A percentile compares a stretch with the other conserved stretches of the same genome.
phyloP scores from a whole-genome alignment of 2,888 invertebrate species.

The Biston betularia region DNA sequence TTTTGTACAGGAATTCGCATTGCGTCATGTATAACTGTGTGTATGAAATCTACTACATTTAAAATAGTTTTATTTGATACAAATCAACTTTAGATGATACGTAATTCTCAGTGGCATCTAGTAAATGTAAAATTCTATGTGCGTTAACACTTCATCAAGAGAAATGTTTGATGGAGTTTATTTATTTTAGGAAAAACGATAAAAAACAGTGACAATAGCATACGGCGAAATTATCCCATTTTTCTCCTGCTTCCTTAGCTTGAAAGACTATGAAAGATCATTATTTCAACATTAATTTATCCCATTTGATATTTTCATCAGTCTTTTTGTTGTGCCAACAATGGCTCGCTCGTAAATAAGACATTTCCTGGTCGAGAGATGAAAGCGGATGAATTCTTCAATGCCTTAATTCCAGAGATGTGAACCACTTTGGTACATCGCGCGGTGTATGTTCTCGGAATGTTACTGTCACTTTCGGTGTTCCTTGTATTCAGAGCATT shows the following conservation, averaged over 20 bases:
- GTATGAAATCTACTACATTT: too few species aligned
- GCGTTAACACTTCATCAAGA: too few species aligned
- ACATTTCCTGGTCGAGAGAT: slow-evolving; percentile 69
- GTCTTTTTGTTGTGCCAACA: slow-evolving; percentile 34
- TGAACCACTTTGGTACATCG: slow-evolving; percentile 24
- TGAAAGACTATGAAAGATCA: slow-evolving; percentile 5
- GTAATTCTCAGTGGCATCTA: too few species aligned
- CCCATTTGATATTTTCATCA: slow-evolving; percentile 16
- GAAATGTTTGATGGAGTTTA: too few species aligned
- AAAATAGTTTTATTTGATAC: not conserved
- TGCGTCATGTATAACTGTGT: too few species aligned
- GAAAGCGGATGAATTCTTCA: slow-evolving; percentile 67
- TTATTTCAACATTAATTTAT: slow-evolving; percentile 23
- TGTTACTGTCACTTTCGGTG: slow-evolving; percentile 35
- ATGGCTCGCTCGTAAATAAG: slow-evolving; percentile 60
- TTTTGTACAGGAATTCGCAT: too few species aligned
- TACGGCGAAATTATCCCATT: not conserved
- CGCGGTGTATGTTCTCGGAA: slow-evolving; percentile 37
- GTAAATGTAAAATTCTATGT: too few species aligned
- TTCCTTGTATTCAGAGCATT: slow-evolving; percentile 33
- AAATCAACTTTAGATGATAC: too few species aligned
- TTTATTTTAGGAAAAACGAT: not conserved
- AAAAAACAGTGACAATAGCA: not conserved
- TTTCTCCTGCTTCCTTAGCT: not conserved
- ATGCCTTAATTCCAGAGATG: slow-evolving; percentile 48